Evolutionary conservation across 2,113 vertebrate species (phyloP).

Genomic region (Heterotilapia buettikoferi): DNA sequence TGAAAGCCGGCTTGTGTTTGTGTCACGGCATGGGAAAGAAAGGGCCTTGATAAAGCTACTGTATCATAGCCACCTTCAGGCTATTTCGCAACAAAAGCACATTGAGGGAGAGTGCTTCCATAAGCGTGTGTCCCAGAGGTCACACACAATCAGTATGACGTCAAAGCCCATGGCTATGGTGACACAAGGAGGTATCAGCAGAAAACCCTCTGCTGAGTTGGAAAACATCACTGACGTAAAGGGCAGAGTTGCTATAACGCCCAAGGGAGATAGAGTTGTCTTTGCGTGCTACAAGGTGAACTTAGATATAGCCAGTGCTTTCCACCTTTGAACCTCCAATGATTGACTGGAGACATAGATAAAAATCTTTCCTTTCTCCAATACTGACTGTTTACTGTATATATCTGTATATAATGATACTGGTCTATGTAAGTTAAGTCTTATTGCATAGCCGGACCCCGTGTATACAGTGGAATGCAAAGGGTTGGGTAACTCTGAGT

Average conservation of each 20-base stretch:
- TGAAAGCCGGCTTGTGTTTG: constrained; percentile 24
- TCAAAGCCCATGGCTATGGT: not conserved
- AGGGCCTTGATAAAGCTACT: constrained; percentile 15
- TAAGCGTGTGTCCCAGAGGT: constrained; percentile 1
- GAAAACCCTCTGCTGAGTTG: not conserved
- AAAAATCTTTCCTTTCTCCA: not conserved
- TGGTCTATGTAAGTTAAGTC: not conserved
- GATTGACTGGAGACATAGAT: not conserved
- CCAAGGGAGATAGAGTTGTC: not conserved
- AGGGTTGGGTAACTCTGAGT: not conserved
- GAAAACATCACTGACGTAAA: not conserved
- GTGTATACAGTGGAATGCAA: not conserved
- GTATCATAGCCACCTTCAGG: constrained; percentile 34
- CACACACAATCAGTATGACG: not conserved
- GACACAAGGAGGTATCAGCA: not conserved
- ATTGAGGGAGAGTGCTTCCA: constrained; percentile 23
- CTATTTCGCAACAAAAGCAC: constrained; percentile 37
- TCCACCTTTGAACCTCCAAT: not conserved
- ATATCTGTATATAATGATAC: not conserved
- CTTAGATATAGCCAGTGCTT: not conserved
- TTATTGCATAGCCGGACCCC: not conserved
- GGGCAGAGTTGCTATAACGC: not conserved
- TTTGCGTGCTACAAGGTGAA: not conserved
- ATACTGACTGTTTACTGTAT: not conserved
- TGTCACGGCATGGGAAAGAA: not conserved